Conservation (phyloP, 2,888 invertebrate species). For the Agriopis leucophaearia region DNA sequence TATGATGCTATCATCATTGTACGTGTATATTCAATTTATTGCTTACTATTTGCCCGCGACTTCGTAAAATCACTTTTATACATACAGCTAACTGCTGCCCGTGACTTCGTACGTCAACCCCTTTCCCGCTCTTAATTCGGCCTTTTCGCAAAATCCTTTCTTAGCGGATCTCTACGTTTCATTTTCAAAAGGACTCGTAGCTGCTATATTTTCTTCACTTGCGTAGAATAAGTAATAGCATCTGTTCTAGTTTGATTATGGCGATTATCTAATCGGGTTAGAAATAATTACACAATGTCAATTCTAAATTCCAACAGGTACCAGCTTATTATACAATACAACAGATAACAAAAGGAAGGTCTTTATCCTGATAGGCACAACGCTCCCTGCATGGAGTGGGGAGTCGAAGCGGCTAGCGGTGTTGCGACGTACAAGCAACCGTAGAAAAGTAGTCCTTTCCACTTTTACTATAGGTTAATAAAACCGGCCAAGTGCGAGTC, state of each 20-base stretch:
- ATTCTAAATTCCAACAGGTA: not conserved
- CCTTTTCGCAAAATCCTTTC: too few species aligned
- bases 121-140: too few species aligned
- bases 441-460: too few species aligned
- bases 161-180: too few species aligned
- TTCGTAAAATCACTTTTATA: too few species aligned
- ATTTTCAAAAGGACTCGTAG: not conserved
- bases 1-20: not conserved
- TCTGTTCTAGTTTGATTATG: slow-evolving; percentile 4
- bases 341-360: slow-evolving; percentile 1
- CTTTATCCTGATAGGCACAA: not conserved
- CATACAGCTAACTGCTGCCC: too few species aligned
- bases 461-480: too few species aligned
- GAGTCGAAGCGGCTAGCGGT: not conserved
- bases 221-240: not conserved
- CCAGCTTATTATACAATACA: not conserved
- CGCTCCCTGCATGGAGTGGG: not conserved
- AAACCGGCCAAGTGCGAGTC: too few species aligned
- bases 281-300: slow-evolving; percentile 9
- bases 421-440: too few species aligned
- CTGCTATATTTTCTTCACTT: not conserved
- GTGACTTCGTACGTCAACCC: too few species aligned
- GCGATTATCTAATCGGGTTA: not conserved
- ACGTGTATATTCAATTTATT: not conserved
- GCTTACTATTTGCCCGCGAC: too few species aligned